Evolutionary conservation across 2,113 vertebrate genomes (phyloP), one percentile per base, ranked within the genome.

Genomic region (Athene cunicularia): DNA sequence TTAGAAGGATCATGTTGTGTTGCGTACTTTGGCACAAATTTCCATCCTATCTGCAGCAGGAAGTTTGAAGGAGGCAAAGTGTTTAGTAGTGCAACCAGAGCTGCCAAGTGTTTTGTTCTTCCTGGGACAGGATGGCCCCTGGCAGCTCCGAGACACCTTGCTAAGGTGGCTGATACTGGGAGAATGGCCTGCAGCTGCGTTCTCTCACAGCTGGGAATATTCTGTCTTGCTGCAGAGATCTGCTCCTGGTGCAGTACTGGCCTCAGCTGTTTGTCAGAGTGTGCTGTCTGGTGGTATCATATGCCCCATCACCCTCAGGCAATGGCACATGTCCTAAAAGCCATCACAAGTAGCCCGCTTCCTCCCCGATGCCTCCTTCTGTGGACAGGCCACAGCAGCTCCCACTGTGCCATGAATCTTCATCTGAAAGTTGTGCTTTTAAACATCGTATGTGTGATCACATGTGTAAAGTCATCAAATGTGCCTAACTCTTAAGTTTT

Each of bases 381-480:
- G 20, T 7, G 23, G 12, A 43, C 41, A 49, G 58, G 17, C 15
- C 21, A 7, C 27, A 2, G 2, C 30, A 53, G 12, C 2, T 39
- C 27, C 23, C 26, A 21, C 33, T 23, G 14, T 35, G 26, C 14
- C 60, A 39, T 68, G 0, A 76, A 12, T 49, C 16, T 4, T 30
- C 2, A 0, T 9, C 63, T 27, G 19, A 41, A 73, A 45, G 26
- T 22, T 33, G 43, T 55, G 32, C 58, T 84, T 84, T 55, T 30
- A 47, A 87, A 35, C 14, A 15, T 24, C 6, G 0, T 32, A 3
- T 49, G 30, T 68, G 33, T 67, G 43, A 71, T 53, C 6, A 28
- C 2, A 1, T 0, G 0, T 35, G 18, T 28, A 11, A 73, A 50
- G 28, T 27, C 22, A 9, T 55, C 18, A 59, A 62, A 59, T 21